A percentile compares a stretch with the other conserved stretches of the same genome.
phyloP scores from a whole-genome alignment of 2,888 invertebrate genomes.

The Limenitis camilla region DNA sequence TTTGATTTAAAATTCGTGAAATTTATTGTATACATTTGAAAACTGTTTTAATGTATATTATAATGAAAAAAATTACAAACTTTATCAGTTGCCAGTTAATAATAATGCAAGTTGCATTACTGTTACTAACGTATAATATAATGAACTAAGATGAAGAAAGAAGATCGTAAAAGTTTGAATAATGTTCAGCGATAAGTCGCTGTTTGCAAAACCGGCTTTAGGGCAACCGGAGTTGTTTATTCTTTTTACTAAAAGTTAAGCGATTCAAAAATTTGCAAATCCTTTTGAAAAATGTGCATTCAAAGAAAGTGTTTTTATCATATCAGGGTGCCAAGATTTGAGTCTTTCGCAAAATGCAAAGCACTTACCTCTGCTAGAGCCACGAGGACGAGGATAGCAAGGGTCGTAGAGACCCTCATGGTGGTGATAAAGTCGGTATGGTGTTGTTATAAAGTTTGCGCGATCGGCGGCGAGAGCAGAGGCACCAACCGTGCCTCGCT shows the following conservation, averaged over 20 bases:
- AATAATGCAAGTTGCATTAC: too few relatives aligned
- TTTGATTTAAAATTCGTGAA: too few relatives aligned
- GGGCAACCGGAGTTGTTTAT: conserved; percentile 15
- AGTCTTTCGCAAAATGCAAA: conserved; percentile 20
- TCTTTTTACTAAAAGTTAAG: conserved; percentile 15
- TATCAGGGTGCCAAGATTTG: conserved; percentile 6
- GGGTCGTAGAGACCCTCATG: conserved; percentile 53
- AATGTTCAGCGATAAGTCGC: conserved; percentile 16
- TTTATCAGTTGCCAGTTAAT: too few relatives aligned
- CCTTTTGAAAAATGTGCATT: neutral
- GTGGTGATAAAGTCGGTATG: conserved; percentile 15
- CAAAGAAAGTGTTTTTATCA: conserved; percentile 19
- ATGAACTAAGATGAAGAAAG: conserved; percentile 5
- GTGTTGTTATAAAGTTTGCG: conserved; percentile 47
- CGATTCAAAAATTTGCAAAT: conserved; percentile 3
- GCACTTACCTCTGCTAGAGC: conserved; percentile 34
- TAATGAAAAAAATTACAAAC: too few relatives aligned
- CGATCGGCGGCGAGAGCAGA: conserved; percentile 42
- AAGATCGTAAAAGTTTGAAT: conserved; percentile 16
- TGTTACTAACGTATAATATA: conserved; percentile 2
- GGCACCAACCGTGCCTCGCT: conserved; percentile 54
- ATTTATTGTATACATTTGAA: too few relatives aligned
- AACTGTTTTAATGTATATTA: too few relatives aligned
- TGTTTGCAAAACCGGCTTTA: conserved; percentile 24
- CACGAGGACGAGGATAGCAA: conserved; percentile 42